Evolutionary conservation across 1,140 invertebrate genomes (phyloP), one percentile per base, ranked within the genome.

Genomic region (Scaptomyza pallida): DNA sequence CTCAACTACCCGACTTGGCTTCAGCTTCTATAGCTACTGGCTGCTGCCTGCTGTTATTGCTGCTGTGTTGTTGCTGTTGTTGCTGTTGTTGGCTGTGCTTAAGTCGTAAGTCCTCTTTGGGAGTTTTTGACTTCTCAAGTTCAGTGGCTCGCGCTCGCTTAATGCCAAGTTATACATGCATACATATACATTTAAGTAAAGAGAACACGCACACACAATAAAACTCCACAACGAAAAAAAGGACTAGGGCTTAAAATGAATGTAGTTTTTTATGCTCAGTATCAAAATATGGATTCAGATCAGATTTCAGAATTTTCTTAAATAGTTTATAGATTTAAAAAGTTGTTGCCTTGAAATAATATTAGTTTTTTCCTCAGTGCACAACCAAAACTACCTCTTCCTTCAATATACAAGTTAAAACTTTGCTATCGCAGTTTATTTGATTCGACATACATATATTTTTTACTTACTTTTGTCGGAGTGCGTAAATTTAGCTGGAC

Each of bases 61-160:
- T 19, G 30, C 17, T 37, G n/a, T n/a, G n/a, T n/a, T n/a, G n/a
- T n/a, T 43, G 9, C n/a, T 26, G 23, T 40, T 41, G 17, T 30
- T 30, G 23, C 23, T 26, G n/a, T 21, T 21, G 19, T 44, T 57
- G 40, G 33, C 48, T 48, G 48, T 54, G 55, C 70, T 68, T 57
- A 72, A 77, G 81, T 59, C 76, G 67, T 85, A 85, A 85, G 76
- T 77, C 81, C 81, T 86, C 73, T 81, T 85, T 74, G 44, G 73
- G 81, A 85, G 81, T 85, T 85, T 86, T 80, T 86, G 81, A 85
- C 81, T 85, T 86, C 82, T 88, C 81, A 86, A 85, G 81, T 85
- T 86, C 73, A 85, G 77, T 72, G 57, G 47, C 63, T 59, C 72
- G 37, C 44, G 56, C 33, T 43, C 40, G 63, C 61, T 72, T 86